These are phyloP conservation scores for Latrodectus geometricus DNA, from an alignment of 1,140 invertebrate genomes.

Conservation along the genomic window DNA sequence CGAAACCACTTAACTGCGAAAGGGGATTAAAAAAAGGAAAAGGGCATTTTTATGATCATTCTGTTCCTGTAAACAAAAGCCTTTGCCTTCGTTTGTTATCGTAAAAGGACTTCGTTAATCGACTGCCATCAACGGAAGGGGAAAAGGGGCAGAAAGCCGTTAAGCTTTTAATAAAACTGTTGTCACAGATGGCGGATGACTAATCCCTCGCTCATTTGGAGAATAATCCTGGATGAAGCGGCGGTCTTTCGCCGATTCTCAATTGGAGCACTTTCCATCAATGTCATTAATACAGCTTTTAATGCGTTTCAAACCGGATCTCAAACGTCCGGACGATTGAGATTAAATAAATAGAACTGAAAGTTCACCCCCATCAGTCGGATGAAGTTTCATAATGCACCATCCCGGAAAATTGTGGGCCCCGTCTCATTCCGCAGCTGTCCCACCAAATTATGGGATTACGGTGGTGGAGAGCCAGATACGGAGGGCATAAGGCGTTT, in stretches of 20 bases:
- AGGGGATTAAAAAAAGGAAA: not conserved
- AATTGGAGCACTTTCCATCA: conserved; percentile 7
- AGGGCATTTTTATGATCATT: not conserved
- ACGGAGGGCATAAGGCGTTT: not conserved
- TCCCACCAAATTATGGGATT: not conserved
- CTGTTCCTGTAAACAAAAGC: not conserved
- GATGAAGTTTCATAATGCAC: not conserved
- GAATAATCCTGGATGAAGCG: not conserved
- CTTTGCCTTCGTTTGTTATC: not conserved
- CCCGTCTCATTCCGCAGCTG: not conserved
- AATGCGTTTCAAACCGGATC: not conserved
- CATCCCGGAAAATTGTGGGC: conserved; percentile 3
- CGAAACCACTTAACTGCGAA: not conserved
- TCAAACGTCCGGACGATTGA: not conserved
- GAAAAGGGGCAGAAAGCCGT: not conserved
- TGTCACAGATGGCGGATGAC: conserved; percentile 41
- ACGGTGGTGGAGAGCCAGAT: not conserved
- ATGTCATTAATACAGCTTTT: conserved; percentile 14
- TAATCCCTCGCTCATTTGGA: conserved; percentile 26
- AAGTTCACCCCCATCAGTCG: not conserved
- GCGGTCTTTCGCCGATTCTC: not conserved
- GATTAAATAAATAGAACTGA: conserved; percentile 34
- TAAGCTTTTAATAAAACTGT: conserved; percentile 43
- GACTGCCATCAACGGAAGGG: not conserved
- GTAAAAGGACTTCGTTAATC: not conserved